These are phyloP conservation scores for Palloptera scutellata DNA, from an alignment of 2,888 invertebrate species.

Conservation along the genomic window DNA sequence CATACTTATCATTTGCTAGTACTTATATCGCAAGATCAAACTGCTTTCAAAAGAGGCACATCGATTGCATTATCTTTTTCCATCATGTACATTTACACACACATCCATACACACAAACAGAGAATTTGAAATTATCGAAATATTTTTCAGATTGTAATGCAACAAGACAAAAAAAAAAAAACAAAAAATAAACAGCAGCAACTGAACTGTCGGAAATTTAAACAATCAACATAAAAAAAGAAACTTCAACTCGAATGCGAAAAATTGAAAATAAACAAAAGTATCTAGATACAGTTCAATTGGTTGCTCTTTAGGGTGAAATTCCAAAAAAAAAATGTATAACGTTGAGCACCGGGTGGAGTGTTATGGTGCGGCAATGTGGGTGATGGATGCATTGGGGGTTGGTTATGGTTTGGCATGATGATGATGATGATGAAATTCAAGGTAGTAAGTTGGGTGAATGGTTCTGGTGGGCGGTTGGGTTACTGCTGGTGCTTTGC, in stretches of 20 bases:
- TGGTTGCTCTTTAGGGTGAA: constrained; percentile 36
- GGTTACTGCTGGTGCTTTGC: background rate
- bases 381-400: background rate
- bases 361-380: background rate
- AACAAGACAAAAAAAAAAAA: background rate
- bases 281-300: constrained; percentile 37
- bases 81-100: background rate
- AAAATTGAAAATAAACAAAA: constrained; percentile 12
- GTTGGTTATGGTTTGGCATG: background rate
- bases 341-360: background rate
- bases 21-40: too few species aligned
- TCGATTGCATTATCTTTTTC: background rate
- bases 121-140: background rate
- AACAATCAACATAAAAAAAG: background rate
- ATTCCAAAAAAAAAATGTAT: constrained; percentile 12
- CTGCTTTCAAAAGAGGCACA: too few species aligned
- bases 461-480: background rate
- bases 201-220: background rate
- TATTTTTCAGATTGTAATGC: background rate
- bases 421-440: constrained; percentile 9
- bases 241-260: background rate
- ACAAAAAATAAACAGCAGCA: constrained; percentile 23
- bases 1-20: too few species aligned
- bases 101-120: background rate
- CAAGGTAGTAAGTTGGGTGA: too few species aligned